Evolutionary conservation across 2,113 vertebrate species (phyloP).

Genomic region (Meles meles): DNA sequence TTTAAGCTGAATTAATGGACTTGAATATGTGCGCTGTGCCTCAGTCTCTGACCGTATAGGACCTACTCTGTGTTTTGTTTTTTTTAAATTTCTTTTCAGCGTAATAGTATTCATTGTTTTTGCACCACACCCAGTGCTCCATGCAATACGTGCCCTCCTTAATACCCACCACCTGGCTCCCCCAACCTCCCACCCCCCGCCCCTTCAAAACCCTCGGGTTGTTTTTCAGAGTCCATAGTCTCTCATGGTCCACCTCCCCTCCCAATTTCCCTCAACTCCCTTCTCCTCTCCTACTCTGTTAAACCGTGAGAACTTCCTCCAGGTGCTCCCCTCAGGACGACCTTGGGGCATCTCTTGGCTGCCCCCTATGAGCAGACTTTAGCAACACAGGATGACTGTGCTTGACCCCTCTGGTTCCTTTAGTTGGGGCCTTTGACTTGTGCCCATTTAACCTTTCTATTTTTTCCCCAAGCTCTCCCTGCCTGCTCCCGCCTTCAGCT

Average conservation of each 20-base stretch:
- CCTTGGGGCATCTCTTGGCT: neutral
- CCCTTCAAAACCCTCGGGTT: too few relatives aligned
- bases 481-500: neutral
- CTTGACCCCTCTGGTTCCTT: rapidly evolving
- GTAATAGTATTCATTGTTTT: too few relatives aligned
- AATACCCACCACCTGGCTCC: too few relatives aligned
- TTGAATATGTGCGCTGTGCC: neutral
- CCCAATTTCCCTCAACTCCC: too few relatives aligned
- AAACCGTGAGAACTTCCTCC: neutral
- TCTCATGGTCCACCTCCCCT: too few relatives aligned
- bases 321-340: too few relatives aligned
- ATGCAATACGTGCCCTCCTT: too few relatives aligned
- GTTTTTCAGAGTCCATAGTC: too few relatives aligned
- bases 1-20: neutral
- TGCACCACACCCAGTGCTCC: too few relatives aligned
- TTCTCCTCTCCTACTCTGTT: neutral
- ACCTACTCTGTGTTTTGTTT: neutral
- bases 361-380: neutral
- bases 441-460: neutral
- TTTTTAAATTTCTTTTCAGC: too few relatives aligned
- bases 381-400: neutral
- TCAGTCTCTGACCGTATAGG: neutral
- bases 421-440: neutral
- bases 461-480: neutral
- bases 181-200: too few relatives aligned